Conservation (phyloP, 2,113 vertebrate genomes). For the Aspiorhynchus laticeps region DNA sequence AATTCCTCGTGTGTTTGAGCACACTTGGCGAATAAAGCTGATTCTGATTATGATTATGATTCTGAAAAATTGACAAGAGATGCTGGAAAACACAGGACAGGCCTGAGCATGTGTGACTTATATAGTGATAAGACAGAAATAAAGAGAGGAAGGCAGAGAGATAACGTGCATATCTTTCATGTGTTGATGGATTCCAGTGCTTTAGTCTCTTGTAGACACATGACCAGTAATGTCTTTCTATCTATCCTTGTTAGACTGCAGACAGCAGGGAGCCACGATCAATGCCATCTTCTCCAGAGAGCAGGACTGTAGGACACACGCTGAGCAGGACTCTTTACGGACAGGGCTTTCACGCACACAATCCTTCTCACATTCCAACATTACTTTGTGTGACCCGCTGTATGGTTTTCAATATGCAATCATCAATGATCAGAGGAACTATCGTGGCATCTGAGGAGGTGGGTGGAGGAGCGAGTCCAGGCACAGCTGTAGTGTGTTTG, state of each 20-base stretch:
- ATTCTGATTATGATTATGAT: no score
- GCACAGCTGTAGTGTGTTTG: neutral
- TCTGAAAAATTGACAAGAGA: neutral
- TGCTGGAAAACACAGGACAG: conserved; percentile 9
- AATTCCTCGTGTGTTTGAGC: no score
- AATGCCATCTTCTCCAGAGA: conserved; percentile 39
- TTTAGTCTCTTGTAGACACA: conserved; percentile 59
- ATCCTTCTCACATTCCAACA: neutral
- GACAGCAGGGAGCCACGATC: conserved; percentile 35
- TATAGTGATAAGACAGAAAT: conserved; percentile 27
- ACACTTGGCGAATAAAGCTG: no score
- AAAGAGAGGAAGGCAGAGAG: neutral
- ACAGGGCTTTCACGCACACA: conserved; percentile 9
- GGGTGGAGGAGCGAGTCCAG: neutral
- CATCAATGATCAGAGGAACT: conserved; percentile 4
- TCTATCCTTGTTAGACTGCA: conserved; percentile 32
- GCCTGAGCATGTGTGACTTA: conserved; percentile 4
- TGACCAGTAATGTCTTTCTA: conserved; percentile 42
- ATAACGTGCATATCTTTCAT: conserved; percentile 53
- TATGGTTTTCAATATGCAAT: neutral
- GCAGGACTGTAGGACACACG: conserved; percentile 27
- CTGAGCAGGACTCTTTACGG: conserved; percentile 23
- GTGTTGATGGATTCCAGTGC: conserved; percentile 61
- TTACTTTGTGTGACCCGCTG: neutral
- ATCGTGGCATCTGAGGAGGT: neutral